phyloP scores from a whole-genome alignment of 2,888 invertebrate species.

The Nephrotoma flavescens region DNA sequence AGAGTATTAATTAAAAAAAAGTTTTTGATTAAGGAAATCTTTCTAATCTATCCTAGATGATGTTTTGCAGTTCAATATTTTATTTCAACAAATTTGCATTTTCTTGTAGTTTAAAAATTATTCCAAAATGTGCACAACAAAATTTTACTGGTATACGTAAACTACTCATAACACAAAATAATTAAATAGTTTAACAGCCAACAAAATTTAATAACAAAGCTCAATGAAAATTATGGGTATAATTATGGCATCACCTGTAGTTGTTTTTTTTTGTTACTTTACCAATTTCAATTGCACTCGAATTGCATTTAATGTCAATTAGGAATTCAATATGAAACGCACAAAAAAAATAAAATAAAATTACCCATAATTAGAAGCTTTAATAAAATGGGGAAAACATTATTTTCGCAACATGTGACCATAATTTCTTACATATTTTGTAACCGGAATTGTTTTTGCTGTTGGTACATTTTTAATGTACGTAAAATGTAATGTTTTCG shows the following conservation, averaged over 20 bases:
- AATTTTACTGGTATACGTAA: no score
- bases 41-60: no score
- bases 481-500: neutral
- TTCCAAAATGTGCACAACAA: no score
- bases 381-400: neutral
- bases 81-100: no score
- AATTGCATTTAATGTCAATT: neutral
- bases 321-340: neutral
- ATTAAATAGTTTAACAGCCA: neutral
- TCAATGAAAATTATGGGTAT: neutral
- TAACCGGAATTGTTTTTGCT: neutral
- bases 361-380: neutral
- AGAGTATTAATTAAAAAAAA: no score
- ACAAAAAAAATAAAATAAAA: neutral
- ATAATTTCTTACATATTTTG: neutral
- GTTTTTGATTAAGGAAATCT: no score
- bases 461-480: neutral
- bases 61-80: no score
- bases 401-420: neutral
- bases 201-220: neutral
- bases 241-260: neutral
- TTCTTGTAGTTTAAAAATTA: no score
- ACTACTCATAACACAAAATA: neutral
- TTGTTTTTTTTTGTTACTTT: neutral
- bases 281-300: neutral